Evolutionary conservation across 2,797 vertebrate genomes (phyloP).

Genomic region (Crocodylus rhombifer): DNA sequence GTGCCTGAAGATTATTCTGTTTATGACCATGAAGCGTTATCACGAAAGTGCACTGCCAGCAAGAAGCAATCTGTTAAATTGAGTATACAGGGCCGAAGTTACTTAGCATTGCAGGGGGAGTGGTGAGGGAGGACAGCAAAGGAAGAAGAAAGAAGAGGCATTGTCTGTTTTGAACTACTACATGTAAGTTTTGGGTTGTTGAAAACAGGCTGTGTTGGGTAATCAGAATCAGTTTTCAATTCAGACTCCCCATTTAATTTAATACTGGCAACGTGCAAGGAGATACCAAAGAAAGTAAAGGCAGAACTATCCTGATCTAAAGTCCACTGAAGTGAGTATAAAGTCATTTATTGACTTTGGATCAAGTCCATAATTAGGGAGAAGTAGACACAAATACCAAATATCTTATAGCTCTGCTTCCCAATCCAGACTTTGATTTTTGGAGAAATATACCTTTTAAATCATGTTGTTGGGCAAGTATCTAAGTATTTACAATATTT

Average conservation of each 20-base stretch:
- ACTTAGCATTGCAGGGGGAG: no score
- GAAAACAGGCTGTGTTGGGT: neutral
- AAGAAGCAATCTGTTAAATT: neutral
- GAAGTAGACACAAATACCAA: neutral
- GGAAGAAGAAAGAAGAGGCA: neutral
- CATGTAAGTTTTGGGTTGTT: neutral
- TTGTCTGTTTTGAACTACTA: neutral
- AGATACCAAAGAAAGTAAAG: neutral
- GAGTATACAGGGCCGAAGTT: neutral
- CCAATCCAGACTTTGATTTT: accelerated
- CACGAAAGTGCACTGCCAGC: accelerated
- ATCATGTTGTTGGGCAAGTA: neutral
- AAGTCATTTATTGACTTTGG: neutral
- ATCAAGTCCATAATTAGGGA: neutral
- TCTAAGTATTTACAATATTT: neutral
- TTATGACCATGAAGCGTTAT: neutral
- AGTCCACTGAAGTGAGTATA: neutral
- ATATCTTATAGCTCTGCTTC: neutral
- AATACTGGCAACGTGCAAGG: neutral
- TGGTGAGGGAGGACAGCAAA: neutral
- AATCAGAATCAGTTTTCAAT: neutral
- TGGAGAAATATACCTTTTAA: neutral
- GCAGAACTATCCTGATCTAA: neutral
- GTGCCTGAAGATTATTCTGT: neutral
- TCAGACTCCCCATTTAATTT: neutral